Conservation (phyloP, 1,140 invertebrate species). For the Wiebesia pumilae region DNA sequence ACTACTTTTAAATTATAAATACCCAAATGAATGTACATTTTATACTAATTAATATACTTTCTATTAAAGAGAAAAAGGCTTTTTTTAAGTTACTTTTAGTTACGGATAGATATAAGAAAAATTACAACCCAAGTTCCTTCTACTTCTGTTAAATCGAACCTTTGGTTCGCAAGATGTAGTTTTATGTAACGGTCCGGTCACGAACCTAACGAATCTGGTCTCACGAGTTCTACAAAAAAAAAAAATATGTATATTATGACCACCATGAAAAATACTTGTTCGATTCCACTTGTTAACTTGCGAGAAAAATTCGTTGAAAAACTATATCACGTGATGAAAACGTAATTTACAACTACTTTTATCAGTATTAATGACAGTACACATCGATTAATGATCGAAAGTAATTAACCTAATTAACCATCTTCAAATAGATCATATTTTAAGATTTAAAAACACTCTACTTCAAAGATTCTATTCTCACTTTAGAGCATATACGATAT, state of each 20-base stretch:
- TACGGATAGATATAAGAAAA: no score
- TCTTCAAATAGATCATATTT: no score
- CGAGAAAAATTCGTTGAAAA: conserved; percentile 13
- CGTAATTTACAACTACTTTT: neutral
- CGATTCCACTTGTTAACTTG: conserved; percentile 55
- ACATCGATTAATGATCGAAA: neutral
- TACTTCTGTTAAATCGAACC: conserved; percentile 40
- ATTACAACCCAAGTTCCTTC: no score
- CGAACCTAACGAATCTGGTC: conserved; percentile 56
- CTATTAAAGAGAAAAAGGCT: no score
- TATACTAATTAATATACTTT: no score
- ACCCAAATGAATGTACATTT: no score
- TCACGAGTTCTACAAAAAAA: conserved; percentile 53
- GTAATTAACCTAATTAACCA: no score
- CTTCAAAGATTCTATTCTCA: no score
- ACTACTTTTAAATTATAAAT: no score
- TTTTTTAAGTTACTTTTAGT: no score
- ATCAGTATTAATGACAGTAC: neutral
- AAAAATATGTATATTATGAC: conserved; percentile 26
- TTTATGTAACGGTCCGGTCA: conserved; percentile 65
- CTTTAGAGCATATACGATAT: no score
- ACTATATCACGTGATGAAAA: neutral
- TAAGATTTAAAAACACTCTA: no score
- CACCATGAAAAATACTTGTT: conserved; percentile 53
- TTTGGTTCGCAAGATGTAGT: conserved; percentile 32